Conservation (phyloP, 1,140 invertebrate species). For the Heliconius congener region DNA sequence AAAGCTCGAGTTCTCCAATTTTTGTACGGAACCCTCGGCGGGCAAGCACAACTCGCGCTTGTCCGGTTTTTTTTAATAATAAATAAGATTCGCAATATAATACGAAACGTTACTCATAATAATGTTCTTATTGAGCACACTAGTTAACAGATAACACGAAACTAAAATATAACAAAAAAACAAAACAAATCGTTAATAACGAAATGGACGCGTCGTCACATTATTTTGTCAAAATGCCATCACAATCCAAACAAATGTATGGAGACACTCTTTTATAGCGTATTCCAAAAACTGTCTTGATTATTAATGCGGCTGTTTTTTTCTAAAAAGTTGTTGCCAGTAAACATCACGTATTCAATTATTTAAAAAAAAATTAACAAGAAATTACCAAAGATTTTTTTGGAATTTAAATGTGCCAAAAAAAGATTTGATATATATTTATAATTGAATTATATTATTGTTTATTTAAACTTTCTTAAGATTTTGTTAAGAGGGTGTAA, state of each 20-base stretch:
- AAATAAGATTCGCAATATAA: background rate
- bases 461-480: background rate
- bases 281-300: constrained; percentile 14
- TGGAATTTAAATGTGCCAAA: no score
- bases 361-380: constrained; percentile 6
- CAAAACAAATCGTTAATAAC: constrained; percentile 25
- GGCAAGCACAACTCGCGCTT: no score
- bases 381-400: background rate
- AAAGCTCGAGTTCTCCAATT: no score
- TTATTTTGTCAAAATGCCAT: constrained; percentile 22
- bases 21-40: no score
- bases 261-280: constrained; percentile 30
- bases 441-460: background rate
- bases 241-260: constrained; percentile 11
- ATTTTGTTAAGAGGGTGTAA: constrained; percentile 49
- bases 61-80: background rate
- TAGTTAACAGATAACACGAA: constrained; percentile 10
- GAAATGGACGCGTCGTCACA: constrained; percentile 7
- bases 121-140: background rate
- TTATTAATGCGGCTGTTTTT: constrained; percentile 21
- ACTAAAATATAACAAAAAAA: constrained; percentile 14
- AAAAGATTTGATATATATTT: no score
- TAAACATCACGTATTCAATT: background rate
- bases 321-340: background rate
- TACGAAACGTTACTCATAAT: background rate